Evolutionary conservation across 2,888 invertebrate genomes (phyloP), one percentile per base, ranked within the genome.

Genomic region (Ochropleura leucogaster): DNA sequence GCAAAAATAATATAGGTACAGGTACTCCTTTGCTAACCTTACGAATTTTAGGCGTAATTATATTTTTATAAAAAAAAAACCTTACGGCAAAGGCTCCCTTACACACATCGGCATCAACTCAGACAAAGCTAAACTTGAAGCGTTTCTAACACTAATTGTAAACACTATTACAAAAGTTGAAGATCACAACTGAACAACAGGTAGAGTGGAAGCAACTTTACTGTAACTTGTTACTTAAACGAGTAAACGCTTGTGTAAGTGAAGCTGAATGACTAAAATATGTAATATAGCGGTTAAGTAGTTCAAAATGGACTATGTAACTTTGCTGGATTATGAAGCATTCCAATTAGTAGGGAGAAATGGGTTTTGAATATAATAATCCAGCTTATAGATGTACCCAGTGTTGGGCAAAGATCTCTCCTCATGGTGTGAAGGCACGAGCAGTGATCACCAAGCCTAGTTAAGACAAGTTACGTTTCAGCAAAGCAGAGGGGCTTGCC

Each of bases 101-200:
- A 46, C 7, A 12, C 18, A 20, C 8, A 51, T 30, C 14, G 44
- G 67, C 46, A 60, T 67, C 49, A 57, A 60, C 49, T 68, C 18
- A 42, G 30, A 18, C 60, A 44, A 55, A 51, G 68, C 44, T 68
- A 4, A 80, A 79, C 63, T 79, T 59, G 12, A 57, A 78, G 18
- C 14, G 51, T 44, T 63, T 30, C 57, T 66, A 69, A 74, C 62
- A 65, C 81, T 76, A 62, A 81, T 77, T 76, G 77, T 65, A 77
- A 76, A 81, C 71, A 76, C 68, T 70, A 80, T 81, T 81, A 71
- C 68, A 66, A 81, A n/a, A 76, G 76, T 76, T 75, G 71, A 76
- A 71, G 79, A 80, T 51, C 81, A 63, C 49, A 59, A 51, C 60
- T 51, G 59, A 44, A 68, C 53, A 65, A 76, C 71, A 80, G 80